A percentile compares a stretch with the other conserved stretches of the same genome.
phyloP scores from a whole-genome alignment of 2,113 vertebrate genomes.

The Heterotis niloticus region DNA sequence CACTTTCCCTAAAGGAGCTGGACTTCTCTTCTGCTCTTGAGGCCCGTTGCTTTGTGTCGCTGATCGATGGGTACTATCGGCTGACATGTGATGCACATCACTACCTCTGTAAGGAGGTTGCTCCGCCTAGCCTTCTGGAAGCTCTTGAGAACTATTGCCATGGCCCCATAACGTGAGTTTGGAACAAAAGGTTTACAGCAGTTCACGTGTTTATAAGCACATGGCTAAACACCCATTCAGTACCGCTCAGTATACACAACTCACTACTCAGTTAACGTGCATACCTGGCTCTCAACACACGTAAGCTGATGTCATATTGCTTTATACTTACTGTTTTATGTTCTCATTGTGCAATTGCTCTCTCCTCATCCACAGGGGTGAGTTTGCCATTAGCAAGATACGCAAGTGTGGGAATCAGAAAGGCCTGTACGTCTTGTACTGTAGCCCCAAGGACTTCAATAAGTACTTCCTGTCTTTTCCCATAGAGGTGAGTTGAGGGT shows the following conservation, averaged over 20 bases:
- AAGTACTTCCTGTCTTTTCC: constrained; percentile 96
- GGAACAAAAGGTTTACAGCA: too few relatives aligned
- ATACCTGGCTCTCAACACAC: too few relatives aligned
- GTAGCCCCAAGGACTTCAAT: constrained; percentile 90
- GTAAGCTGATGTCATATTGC: too few relatives aligned
- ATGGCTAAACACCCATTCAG: too few relatives aligned
- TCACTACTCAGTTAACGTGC: too few relatives aligned
- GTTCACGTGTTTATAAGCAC: too few relatives aligned
- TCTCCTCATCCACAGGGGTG: constrained; percentile 69
- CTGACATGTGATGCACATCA: constrained; percentile 89
- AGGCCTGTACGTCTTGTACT: constrained; percentile 86
- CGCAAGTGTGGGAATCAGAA: constrained; percentile 81
- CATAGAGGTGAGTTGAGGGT: constrained; percentile 75
- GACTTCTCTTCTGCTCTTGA: constrained; percentile 83
- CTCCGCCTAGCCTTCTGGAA: constrained; percentile 82
- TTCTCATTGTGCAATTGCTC: background rate
- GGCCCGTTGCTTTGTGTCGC: constrained; percentile 87
- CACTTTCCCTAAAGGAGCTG: constrained; percentile 70
- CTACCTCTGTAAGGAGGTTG: constrained; percentile 94
- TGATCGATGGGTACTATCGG: constrained; percentile 94
- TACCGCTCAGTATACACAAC: too few relatives aligned
- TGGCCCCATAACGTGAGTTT: constrained; percentile 90
- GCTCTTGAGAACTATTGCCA: constrained; percentile 89
- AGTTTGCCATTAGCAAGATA: constrained; percentile 84
- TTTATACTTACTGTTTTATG: background rate